A percentile compares a stretch with the other conserved stretches of the same genome.
Conservation (phyloP, 2,888 invertebrate genomes). For the Stenurella melanura region DNA sequence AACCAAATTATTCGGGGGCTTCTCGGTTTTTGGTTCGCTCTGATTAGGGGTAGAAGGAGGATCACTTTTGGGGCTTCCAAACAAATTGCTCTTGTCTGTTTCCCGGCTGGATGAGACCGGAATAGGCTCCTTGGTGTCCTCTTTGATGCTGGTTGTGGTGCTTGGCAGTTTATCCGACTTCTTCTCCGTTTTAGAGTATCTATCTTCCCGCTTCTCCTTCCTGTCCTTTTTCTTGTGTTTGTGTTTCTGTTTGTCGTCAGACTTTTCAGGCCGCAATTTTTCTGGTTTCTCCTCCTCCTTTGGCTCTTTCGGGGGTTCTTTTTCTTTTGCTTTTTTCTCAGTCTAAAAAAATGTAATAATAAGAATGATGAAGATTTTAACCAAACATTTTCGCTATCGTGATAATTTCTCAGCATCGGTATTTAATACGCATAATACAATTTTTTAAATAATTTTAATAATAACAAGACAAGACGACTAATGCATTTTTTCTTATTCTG, state of each 20-base stretch:
- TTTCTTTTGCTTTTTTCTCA: slow-evolving; percentile 76
- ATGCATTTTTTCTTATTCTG: too few species aligned
- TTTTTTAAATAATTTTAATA: too few species aligned
- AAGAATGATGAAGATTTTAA: too few species aligned
- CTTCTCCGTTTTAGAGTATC: slow-evolving; percentile 69
- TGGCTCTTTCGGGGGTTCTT: slow-evolving; percentile 69
- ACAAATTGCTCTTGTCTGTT: slow-evolving; percentile 60
- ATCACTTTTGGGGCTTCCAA: slow-evolving; percentile 59
- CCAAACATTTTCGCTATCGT: too few species aligned
- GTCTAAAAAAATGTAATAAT: slow-evolving; percentile 64
- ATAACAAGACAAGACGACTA: too few species aligned
- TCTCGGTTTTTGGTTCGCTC: slow-evolving; percentile 53
- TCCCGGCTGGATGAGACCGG: slow-evolving; percentile 50
- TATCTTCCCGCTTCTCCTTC: slow-evolving; percentile 77
- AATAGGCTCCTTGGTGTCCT: slow-evolving; percentile 41
- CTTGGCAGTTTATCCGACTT: slow-evolving; percentile 51
- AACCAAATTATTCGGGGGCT: slow-evolving; percentile 19
- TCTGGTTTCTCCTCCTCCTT: slow-evolving; percentile 67
- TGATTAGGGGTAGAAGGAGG: slow-evolving; percentile 54
- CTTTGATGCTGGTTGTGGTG: slow-evolving; percentile 39
- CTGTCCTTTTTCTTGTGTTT: slow-evolving; percentile 76
- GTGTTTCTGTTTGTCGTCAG: slow-evolving; percentile 73
- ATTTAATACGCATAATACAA: too few species aligned
- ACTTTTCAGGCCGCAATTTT: slow-evolving; percentile 67
- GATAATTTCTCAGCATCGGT: too few species aligned